These are phyloP conservation scores for Gobionotothen gibberifrons DNA, from an alignment of 2,797 vertebrate genomes.

Conservation along the genomic window DNA sequence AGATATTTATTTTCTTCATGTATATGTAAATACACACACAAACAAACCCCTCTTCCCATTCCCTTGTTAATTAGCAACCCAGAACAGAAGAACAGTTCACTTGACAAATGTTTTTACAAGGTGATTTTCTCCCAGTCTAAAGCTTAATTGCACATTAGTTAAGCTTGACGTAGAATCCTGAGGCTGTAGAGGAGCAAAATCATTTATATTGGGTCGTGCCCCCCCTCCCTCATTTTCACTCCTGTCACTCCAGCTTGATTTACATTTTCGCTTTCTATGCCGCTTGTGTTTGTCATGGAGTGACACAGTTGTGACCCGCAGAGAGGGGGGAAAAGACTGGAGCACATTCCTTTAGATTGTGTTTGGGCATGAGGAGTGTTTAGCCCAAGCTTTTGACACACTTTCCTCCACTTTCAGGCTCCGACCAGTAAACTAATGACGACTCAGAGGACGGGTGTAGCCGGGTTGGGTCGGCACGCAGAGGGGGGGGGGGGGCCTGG, in stretches of 20 bases:
- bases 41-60: conserved; percentile 75
- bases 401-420: conserved; percentile 60
- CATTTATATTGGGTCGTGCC: conserved; percentile 78
- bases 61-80: conserved; percentile 84
- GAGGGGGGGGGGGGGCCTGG: conserved; percentile 28
- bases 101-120: conserved; percentile 89
- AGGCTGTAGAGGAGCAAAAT: conserved; percentile 77
- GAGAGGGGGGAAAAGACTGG: conserved; percentile 22
- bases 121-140: conserved; percentile 85
- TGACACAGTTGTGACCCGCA: conserved; percentile 60
- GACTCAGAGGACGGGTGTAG: conserved; percentile 65
- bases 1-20: conserved; percentile 85
- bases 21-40: conserved; percentile 84
- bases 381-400: conserved; percentile 66
- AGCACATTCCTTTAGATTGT: conserved; percentile 54
- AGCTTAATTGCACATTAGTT: conserved; percentile 89
- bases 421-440: conserved; percentile 69
- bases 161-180: conserved; percentile 83
- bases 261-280: conserved; percentile 56
- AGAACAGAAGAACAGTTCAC: conserved; percentile 82
- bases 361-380: conserved; percentile 39
- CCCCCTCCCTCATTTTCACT: conserved; percentile 64
- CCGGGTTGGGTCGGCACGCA: conserved; percentile 8
- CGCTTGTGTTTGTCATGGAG: conserved; percentile 61
- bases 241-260: conserved; percentile 70